A percentile compares a stretch with the other conserved stretches of the same genome.
Conservation (phyloP, 1,140 invertebrate genomes). For the Platorchestia sp. region DNA sequence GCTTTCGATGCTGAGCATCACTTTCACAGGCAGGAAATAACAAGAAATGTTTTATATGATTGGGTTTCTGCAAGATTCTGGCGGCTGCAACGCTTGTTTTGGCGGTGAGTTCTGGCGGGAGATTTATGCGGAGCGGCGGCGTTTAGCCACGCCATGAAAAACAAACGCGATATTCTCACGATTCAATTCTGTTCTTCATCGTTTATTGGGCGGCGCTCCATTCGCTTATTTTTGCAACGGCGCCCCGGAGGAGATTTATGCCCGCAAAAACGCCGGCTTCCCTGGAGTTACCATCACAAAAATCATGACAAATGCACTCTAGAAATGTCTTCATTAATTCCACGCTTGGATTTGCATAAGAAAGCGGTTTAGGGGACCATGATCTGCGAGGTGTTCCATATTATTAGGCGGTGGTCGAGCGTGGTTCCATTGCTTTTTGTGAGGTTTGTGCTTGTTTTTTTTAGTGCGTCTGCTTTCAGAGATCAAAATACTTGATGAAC, state of each 20-base stretch:
- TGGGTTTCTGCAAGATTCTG: neutral
- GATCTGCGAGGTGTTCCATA: neutral
- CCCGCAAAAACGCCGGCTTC: neutral
- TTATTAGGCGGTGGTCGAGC: neutral
- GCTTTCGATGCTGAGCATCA: neutral
- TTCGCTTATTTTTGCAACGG: neutral
- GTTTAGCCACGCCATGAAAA: neutral
- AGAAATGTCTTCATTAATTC: neutral
- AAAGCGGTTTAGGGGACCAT: neutral
- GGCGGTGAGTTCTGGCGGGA: neutral
- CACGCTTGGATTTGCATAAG: neutral
- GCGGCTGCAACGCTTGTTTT: neutral
- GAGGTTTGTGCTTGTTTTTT: neutral
- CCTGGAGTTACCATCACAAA: neutral
- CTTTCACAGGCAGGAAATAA: neutral
- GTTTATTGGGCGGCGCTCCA: neutral
- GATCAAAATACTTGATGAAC: no score
- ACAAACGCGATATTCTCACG: neutral
- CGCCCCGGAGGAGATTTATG: neutral
- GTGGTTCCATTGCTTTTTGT: neutral
- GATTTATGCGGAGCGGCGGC: neutral
- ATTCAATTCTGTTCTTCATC: neutral
- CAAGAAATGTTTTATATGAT: neutral
- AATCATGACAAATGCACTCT: slow-evolving; percentile 1
- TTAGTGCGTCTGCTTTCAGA: neutral